A percentile compares a stretch with the other conserved stretches of the same genome.
phyloP scores from a whole-genome alignment of 1,140 invertebrate species.

The Dysdera silvatica region DNA sequence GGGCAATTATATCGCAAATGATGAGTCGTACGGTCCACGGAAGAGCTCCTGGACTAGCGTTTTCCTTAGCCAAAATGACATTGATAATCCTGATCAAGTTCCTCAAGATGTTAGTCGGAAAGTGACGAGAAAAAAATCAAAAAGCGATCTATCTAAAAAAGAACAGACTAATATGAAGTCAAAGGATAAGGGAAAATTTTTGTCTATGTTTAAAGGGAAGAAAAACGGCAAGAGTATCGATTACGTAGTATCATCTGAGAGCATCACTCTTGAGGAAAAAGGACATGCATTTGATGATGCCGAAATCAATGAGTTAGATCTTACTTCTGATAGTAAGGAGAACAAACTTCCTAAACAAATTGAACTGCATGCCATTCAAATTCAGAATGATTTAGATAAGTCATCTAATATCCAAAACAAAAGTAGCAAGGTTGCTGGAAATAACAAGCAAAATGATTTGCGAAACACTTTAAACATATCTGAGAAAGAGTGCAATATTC shows the following conservation, averaged over 20 bases:
- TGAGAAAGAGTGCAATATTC: conserved; percentile 25
- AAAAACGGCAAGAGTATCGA: conserved; percentile 12
- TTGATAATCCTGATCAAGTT: neutral
- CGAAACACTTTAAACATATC: too few relatives aligned
- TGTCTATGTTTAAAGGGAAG: conserved; percentile 29
- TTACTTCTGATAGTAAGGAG: conserved; percentile 14
- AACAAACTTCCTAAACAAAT: conserved; percentile 15
- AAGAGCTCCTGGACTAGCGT: conserved; percentile 31
- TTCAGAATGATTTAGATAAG: conserved; percentile 25
- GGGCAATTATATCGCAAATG: neutral
- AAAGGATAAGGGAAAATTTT: conserved; percentile 25
- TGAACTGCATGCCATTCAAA: neutral
- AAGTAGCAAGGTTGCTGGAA: too few relatives aligned
- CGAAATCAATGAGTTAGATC: conserved; percentile 16
- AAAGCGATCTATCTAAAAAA: neutral
- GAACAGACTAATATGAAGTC: neutral
- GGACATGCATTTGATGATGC: neutral
- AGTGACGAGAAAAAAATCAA: conserved; percentile 6
- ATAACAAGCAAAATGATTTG: too few relatives aligned
- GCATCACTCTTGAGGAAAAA: neutral
- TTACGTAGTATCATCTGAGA: conserved; percentile 3
- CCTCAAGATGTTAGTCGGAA: neutral
- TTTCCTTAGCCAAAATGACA: conserved; percentile 21
- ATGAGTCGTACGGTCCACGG: conserved; percentile 1
- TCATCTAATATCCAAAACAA: too few relatives aligned